Conservation (phyloP, 2,113 vertebrate genomes). For the Motacilla alba region DNA sequence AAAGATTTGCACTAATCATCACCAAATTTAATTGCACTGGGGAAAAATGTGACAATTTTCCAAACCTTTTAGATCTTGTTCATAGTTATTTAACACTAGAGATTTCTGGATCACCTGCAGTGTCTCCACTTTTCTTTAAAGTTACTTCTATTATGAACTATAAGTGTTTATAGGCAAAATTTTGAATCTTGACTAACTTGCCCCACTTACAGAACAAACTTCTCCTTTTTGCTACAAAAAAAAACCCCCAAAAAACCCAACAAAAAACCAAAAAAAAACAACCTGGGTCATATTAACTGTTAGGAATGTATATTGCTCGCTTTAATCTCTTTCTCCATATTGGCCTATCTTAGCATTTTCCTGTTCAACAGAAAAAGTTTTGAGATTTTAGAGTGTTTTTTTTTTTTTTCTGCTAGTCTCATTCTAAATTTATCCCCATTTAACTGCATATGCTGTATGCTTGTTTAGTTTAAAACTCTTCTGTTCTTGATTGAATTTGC, state of each 20-base stretch:
- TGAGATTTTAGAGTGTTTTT: not conserved
- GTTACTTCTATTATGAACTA: not conserved
- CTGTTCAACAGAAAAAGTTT: not conserved
- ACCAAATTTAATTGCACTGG: not conserved
- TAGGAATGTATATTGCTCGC: not conserved
- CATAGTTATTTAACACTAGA: not conserved
- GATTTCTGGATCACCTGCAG: not conserved
- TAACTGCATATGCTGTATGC: not conserved
- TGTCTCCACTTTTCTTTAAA: not conserved
- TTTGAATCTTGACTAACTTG: not conserved
- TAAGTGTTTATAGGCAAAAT: not conserved
- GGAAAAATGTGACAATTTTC: not conserved
- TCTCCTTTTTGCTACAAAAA: not conserved
- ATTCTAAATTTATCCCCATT: not conserved
- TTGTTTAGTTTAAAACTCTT: not conserved
- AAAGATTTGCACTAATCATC: not conserved
- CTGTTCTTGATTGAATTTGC: not conserved
- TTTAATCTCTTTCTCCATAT: not conserved
- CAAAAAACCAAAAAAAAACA: too few species aligned
- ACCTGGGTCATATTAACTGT: rapidly evolving
- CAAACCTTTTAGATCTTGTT: not conserved
- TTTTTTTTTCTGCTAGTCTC: not conserved
- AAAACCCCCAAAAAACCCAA: too few species aligned
- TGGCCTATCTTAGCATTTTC: not conserved
- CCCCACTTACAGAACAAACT: not conserved